Evolutionary conservation across 2,888 invertebrate genomes (phyloP), one percentile per base, ranked within the genome.

Genomic region (Aphidius colemani): DNA sequence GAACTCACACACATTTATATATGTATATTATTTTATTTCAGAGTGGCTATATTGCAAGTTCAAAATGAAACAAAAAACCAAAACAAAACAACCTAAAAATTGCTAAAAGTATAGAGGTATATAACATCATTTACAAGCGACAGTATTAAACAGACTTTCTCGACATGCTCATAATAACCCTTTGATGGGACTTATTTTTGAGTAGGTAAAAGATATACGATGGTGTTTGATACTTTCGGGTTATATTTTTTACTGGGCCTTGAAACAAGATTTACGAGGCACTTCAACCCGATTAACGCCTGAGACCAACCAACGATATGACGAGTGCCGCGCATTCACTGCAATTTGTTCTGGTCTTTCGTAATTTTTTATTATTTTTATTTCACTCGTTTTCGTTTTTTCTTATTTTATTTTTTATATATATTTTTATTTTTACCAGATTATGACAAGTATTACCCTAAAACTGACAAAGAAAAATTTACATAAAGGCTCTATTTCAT

Each of bases 261-360:
- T 66, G 65, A 64, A 49, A 56, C 30, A 64, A 66, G 66, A 68
- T 68, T 68, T 68, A 68, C 66, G 68, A 68, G 68, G 66, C 63
- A 64, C 66, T 65, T 66, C 63, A 61, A 59, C 66, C 63, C 66
- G 68, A 68, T 68, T 68, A 68, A 66, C 68, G 59, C 66, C 56
- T 55, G 51, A 51, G 30, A 30, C 30, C 30, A 30, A 62, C 58
- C 39, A 61, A 46, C 53, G 65, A 63, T 63, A 65, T 68, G 68
- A 68, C 68, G 66, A 65, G 66, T 43, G 10, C n/a, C 55, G 13
- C 51, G 10, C 56, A 58, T 48, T 45, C 48, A 60, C 63, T 46
- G 43, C 39, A 49, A 64, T 59, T 64, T 55, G 55, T 55, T 59
- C 53, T 53, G 53, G 50, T 5, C 45, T 13, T 30, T 30, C 30